Base-by-base conservation (phyloP, 1,140 invertebrate genomes). In the Caligus rogercresseyi region DNA sequence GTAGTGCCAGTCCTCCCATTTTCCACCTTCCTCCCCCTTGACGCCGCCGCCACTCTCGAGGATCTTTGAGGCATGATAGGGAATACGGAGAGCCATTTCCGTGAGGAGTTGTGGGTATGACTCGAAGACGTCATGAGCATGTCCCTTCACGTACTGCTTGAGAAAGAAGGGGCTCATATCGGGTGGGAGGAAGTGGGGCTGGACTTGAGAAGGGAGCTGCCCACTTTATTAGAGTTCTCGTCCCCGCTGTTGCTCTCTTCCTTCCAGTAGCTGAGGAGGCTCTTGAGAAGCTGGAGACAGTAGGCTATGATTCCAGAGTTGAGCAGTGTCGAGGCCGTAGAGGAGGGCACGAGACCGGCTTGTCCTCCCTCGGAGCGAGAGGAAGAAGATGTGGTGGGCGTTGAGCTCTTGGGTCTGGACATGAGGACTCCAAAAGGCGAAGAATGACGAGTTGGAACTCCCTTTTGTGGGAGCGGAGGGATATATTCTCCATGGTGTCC, bases 111-210 rank as follows among this genome's bases (percentile, higher is more conserved):
- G 85, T 3, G 89, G 86, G 74, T 95, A 95, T 18, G 86, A 85
- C 70, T 92, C 86, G 71, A 98, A 94, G 14, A 97, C 84, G 73
- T 97, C 91, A 68, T 82, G 79, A 0, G 87, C 83, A 74, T 93
- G 88, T 54, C 85, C 82, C 72, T 91, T 91, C 4, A 95, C 83
- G 72, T 93, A 93, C 70, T 90, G 89, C 55, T 87, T 82, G 19
- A 92, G 78, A 76, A 97, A 96, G 73, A 98, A 91, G 43, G 92
- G 92, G 3, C 87, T 86, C 86, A 95, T 93, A 70, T 94, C 89
- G 1, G 89, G 90, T 54, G 88, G 81, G 16, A 82, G 78, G 1
- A 83, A 78, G 1, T 64, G 26, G 7, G 84, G 80, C 67, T 87
- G 85, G 26, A 87, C 84, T 71, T 89, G 15, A 97, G 72, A 55